Evolutionary conservation across 2,888 invertebrate genomes (phyloP), one percentile per base, ranked within the genome.

Genomic region (Callinectes sapidus): DNA sequence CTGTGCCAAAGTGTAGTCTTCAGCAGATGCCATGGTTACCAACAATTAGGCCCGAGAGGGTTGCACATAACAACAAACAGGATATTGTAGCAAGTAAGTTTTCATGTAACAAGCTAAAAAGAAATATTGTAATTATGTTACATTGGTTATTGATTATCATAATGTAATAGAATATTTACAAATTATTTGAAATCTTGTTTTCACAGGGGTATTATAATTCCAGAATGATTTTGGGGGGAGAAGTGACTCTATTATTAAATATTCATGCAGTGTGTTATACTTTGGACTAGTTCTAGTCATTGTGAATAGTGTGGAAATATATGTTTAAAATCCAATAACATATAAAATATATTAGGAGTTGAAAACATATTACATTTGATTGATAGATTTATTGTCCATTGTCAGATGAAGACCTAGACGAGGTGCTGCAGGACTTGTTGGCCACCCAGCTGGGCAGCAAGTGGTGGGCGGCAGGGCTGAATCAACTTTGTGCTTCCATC

Each of bases 21-120:
- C 71, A 71, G n/a, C 71, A 71, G 16, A 5, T 81, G n/a, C 81
- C 81, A 81, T 81, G 81, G 81, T 35, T 81, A 18, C 81, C 81
- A 32, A 2, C 16, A 16, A 35, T 81, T n/a, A 81, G 13, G n/a
- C 71, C 28, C 1, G 71, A 71, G 71, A 28, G 28, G 28, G 71
- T 35, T 10, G 14, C 32, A n/a, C 35, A 18, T 81, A 18, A 35
- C 35, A 35, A 71, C 13, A 28, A 71, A 71, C 71, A 71, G 71
- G 32, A n/a, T 1, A 23, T 32, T 77, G 14, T 81, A n/a, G 13
- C 81, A 81, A 81, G 81, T 81, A 81, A 81, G 81, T 81, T 13
- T 16, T 77, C 13, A 1, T 77, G 3, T 61, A 61, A 16, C 0
- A 61, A 61, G 39, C 2, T 39, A 39, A 39, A 39, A 39, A 39